Base-by-base conservation (phyloP, 2,888 invertebrate species). In the Drosophila yooni region DNA sequence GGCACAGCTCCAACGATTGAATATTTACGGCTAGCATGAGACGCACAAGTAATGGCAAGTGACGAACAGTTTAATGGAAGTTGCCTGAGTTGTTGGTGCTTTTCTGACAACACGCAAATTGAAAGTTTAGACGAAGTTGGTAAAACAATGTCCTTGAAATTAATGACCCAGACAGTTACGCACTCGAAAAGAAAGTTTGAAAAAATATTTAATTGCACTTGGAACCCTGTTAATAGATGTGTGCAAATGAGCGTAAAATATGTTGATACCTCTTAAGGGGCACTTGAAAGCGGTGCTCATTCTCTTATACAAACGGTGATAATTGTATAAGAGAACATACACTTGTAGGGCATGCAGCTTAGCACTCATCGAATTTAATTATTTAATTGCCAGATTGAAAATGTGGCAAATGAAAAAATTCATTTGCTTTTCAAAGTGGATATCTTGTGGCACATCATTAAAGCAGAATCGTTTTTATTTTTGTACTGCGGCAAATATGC, bases 11-110 rank as follows among this genome's bases (percentile, higher is more conserved):
- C 59, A 74, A 72, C 81, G 81, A 84, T 84, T 83, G 82, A 84
- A 81, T 83, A 84, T 84, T 83, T 84, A 82, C 82, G 58, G 71
- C 53, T 56, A 56, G 62, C 72, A 57, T 70, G 68, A 70, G 73
- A 62, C 53, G 69, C 64, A 68, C 52, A 70, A 62, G 64, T 63
- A 65, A 56, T 64, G 25, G 58, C 54, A 73, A 79, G 73, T 34
- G 51, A 51, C 54, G 56, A 33, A n/a, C 27, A 27, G n/a, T 60
- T 62, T 56, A 61, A 58, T 61, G 62, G 46, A 11, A 59, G 62
- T 62, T 46, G 38, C 25, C 53, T 27, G 56, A 65, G 64, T 65
- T 43, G 50, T 36, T 34, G 54, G 46, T 68, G 58, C 53, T 57
- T 68, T 51, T 63, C 67, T 66, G 64, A 65, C 70, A 70, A 67